phyloP scores from a whole-genome alignment of 2,113 vertebrate genomes.

The Saccopteryx bilineata region DNA sequence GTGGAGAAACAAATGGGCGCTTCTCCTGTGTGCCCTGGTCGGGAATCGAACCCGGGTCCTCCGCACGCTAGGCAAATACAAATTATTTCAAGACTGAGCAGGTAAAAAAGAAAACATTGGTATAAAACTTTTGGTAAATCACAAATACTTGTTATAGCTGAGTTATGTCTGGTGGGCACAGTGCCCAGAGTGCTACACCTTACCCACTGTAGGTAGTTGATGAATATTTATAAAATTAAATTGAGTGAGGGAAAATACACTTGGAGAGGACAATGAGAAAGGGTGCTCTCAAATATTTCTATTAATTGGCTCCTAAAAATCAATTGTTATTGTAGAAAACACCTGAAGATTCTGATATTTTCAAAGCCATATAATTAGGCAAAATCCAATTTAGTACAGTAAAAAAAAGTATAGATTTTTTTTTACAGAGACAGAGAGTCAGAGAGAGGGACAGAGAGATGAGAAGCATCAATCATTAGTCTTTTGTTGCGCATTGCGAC shows the following conservation, averaged over 20 bases:
- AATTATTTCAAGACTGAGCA: constrained; percentile 64
- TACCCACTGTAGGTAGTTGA: constrained; percentile 18
- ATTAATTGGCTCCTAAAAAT: constrained; percentile 34
- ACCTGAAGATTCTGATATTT: constrained; percentile 46
- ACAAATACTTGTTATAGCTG: neutral
- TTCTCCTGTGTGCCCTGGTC: too few relatives aligned
- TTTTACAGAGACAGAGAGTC: too few relatives aligned
- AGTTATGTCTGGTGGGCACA: constrained; percentile 12
- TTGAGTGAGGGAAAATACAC: neutral
- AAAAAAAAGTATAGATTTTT: constrained; percentile 48
- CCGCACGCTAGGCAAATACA: too few relatives aligned
- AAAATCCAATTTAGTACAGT: constrained; percentile 43
- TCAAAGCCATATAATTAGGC: constrained; percentile 42
- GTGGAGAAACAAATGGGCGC: too few relatives aligned
- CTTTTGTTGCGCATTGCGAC: too few relatives aligned
- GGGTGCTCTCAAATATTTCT: constrained; percentile 4
- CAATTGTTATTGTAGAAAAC: constrained; percentile 18
- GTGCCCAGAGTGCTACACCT: neutral
- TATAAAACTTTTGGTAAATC: constrained; percentile 55
- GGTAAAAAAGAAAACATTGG: constrained; percentile 26
- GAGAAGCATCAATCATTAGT: too few relatives aligned
- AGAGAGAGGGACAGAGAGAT: too few relatives aligned
- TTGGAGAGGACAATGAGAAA: constrained; percentile 30
- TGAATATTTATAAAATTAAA: constrained; percentile 60
- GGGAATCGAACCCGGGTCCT: too few relatives aligned